Evolutionary conservation across 2,113 vertebrate species (phyloP).

Genomic region (Centropristis striata): DNA sequence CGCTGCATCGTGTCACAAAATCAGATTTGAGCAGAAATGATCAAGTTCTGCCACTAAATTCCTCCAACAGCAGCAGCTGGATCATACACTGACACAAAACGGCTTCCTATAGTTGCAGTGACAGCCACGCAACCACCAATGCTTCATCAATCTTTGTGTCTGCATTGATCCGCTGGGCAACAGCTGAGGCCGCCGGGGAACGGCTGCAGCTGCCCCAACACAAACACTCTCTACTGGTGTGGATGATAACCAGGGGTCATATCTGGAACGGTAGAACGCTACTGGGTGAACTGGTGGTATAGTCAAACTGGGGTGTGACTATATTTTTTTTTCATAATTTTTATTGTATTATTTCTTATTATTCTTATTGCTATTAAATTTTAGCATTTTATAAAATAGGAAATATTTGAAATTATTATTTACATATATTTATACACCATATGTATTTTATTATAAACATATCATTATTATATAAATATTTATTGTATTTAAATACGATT

Average conservation of each 20-base stretch:
- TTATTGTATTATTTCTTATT: neutral
- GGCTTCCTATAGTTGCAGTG: neutral
- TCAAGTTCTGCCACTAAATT: neutral
- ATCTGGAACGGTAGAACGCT: neutral
- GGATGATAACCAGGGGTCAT: neutral
- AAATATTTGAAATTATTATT: no score
- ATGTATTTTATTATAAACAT: no score
- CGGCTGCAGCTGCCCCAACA: slow-evolving; percentile 24
- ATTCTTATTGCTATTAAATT: no score
- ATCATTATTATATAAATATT: no score
- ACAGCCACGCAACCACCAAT: neutral
- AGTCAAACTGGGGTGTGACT: no score
- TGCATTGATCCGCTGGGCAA: slow-evolving; percentile 25
- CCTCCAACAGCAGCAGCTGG: neutral
- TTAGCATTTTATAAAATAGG: no score
- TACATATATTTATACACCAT: no score
- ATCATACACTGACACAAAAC: neutral
- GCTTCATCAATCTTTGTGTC: slow-evolving; percentile 39
- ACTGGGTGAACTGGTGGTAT: neutral
- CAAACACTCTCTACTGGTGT: neutral
- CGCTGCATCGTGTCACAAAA: neutral
- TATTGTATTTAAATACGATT: no score
- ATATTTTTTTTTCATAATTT: no score
- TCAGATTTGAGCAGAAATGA: neutral
- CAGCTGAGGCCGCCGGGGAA: slow-evolving; percentile 10